Evolutionary conservation across 1,140 invertebrate species (phyloP).

Genomic region (Pseudachorutes palmiensis): DNA sequence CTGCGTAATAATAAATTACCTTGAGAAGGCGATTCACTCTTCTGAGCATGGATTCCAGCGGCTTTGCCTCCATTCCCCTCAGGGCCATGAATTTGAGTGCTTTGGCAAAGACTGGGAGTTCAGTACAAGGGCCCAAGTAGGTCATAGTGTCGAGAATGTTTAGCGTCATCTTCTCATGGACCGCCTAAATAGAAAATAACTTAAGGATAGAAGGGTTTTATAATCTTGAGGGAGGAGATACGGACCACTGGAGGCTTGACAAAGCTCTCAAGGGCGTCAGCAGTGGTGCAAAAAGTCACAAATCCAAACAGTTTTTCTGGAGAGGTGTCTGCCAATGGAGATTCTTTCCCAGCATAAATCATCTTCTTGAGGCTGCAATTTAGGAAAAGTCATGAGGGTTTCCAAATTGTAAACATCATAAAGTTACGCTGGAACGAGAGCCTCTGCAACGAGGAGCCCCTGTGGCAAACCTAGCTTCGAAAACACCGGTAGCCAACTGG

Average conservation of each 20-base stretch:
- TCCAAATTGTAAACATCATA: background rate
- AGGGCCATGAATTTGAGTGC: background rate
- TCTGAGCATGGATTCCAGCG: background rate
- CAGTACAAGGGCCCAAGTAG: background rate
- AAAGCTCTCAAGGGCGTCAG: background rate
- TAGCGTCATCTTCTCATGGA: background rate
- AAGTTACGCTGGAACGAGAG: conserved; percentile 7
- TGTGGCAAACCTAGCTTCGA: background rate
- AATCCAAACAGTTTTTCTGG: background rate
- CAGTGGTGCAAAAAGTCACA: background rate
- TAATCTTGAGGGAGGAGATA: background rate
- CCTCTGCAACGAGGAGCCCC: background rate
- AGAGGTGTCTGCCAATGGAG: background rate
- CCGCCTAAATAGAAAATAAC: background rate
- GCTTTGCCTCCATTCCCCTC: background rate
- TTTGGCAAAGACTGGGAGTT: background rate
- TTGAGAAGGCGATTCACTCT: background rate
- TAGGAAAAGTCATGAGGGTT: background rate
- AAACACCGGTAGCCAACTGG: background rate
- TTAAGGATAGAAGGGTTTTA: background rate
- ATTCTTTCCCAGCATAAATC: background rate
- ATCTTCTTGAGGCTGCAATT: background rate
- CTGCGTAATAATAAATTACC: background rate
- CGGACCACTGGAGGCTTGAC: background rate
- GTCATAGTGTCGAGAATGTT: background rate